A percentile compares a stretch with the other conserved stretches of the same genome.
phyloP scores from a whole-genome alignment of 64 coral and sea anemone species.

The Pocillopora verrucosa region DNA sequence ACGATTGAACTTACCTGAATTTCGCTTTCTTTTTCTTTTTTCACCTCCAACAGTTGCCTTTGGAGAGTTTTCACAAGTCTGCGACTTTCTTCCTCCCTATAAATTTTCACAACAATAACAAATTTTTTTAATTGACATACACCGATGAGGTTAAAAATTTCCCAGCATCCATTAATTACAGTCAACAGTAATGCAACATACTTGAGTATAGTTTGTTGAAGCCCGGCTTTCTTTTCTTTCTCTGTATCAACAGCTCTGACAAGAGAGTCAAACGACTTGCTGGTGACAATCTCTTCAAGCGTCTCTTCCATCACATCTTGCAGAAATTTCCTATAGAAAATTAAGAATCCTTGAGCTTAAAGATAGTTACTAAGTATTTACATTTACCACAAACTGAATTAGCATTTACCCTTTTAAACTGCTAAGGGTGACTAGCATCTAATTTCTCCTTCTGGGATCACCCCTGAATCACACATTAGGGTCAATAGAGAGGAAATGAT shows the following conservation, averaged over 20 bases:
- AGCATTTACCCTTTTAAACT: too few species aligned
- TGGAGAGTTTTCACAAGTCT: conserved; percentile 93
- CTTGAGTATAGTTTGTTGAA: conserved; percentile 98
- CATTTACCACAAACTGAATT: too few species aligned
- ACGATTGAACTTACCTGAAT: conserved; percentile 62
- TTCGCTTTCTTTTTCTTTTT: conserved; percentile 98
- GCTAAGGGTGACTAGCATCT: too few species aligned
- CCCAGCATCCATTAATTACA: not conserved
- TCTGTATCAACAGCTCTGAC: conserved; percentile 79
- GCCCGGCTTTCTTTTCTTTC: conserved; percentile 90
- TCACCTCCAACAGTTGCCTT: conserved; percentile 87
- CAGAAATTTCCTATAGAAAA: conserved; percentile 83
- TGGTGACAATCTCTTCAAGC: conserved; percentile 68
- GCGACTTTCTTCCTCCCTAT: conserved; percentile 97
- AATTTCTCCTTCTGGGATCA: too few species aligned
- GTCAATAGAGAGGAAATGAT: too few species aligned
- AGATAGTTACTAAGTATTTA: too few species aligned
- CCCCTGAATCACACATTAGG: too few species aligned
- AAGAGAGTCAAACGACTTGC: conserved; percentile 75
- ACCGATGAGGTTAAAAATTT: not conserved
- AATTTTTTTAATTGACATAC: not conserved
- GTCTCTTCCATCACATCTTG: conserved; percentile 93
- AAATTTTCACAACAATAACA: not conserved
- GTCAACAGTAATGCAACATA: conserved; percentile 15
- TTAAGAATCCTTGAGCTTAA: not conserved